Evolutionary conservation across 2,113 vertebrate genomes (phyloP).

Genomic region (mouse (Mus musculus)): GRCm39 chr3:152240501-152241000

Average conservation of each 20-base stretch:
- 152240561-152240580: neutral
- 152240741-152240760: neutral
- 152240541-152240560: neutral
- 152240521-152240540: no score
- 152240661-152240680: neutral
- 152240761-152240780: neutral
- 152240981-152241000: conserved; percentile 16
- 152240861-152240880: conserved; percentile 34
- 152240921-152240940: neutral
- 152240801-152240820: neutral
- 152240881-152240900: conserved; percentile 42
- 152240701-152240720: neutral
- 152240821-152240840: conserved; percentile 32
- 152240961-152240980: neutral
- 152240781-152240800: neutral
- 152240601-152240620: neutral
- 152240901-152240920: conserved; percentile 22
- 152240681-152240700: conserved; percentile 15
- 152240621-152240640: neutral
- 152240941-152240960: conserved; percentile 16
- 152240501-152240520: neutral
- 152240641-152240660: conserved; percentile 24
- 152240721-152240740: neutral
- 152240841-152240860: neutral
- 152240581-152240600: conserved; percentile 32